Evolutionary conservation across 2,797 vertebrate species (phyloP).

Genomic region (Urocyon cinereoargenteus): DNA sequence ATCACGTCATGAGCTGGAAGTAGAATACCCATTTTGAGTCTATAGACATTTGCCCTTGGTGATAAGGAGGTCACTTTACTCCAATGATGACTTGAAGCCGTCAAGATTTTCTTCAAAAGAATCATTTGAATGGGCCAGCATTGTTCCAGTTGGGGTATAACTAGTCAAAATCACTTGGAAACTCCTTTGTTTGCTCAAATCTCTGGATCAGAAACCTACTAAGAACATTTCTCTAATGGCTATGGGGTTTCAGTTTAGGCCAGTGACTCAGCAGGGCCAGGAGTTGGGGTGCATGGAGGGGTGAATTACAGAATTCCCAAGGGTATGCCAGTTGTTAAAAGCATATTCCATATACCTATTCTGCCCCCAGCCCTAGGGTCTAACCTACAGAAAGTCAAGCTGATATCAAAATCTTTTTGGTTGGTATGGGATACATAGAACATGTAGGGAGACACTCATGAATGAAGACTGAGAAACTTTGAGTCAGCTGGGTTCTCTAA

Average conservation of each 20-base stretch:
- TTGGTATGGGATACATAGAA: constrained; percentile 16
- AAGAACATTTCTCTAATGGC: not conserved
- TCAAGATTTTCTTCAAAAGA: constrained; percentile 44
- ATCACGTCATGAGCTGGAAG: not conserved
- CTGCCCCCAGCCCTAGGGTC: not conserved
- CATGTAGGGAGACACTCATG: not conserved
- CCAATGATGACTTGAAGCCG: not conserved
- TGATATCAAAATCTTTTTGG: not conserved
- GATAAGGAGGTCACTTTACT: constrained; percentile 6
- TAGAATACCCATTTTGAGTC: constrained; percentile 24
- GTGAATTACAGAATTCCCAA: constrained; percentile 35
- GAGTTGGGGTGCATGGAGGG: not conserved
- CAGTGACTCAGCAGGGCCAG: not conserved
- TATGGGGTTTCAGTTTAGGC: not conserved
- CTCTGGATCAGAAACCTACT: not conserved
- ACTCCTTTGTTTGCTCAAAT: constrained; percentile 4
- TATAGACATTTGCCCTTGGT: constrained; percentile 4
- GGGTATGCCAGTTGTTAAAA: not conserved
- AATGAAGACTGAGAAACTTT: not conserved
- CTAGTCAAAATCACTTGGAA: constrained; percentile 56
- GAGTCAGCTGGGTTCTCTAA: not conserved
- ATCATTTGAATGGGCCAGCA: not conserved
- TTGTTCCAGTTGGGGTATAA: constrained; percentile 45
- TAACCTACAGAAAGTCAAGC: constrained; percentile 29
- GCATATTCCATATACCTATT: not conserved